Evolutionary conservation across 2,113 vertebrate genomes (phyloP).

Genomic region (Micromys minutus): DNA sequence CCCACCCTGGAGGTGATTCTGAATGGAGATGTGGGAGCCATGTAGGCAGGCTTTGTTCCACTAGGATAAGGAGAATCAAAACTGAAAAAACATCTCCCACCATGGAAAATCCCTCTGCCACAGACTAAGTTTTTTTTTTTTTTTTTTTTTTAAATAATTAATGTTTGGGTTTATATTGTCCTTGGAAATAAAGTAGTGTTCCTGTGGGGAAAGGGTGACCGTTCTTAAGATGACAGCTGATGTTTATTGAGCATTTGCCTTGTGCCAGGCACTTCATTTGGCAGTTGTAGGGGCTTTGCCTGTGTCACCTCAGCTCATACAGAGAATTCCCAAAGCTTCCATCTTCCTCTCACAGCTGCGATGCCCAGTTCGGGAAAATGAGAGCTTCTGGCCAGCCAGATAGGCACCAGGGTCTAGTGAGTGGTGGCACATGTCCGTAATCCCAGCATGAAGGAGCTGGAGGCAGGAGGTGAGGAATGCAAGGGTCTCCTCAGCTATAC

Average conservation of each 20-base stretch:
- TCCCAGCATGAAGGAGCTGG: background rate
- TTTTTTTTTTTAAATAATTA: background rate
- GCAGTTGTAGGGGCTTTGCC: background rate
- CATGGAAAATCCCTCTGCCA: background rate
- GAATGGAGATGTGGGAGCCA: background rate
- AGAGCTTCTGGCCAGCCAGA: background rate
- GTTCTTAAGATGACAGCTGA: background rate
- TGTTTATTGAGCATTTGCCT: slow-evolving; percentile 1
- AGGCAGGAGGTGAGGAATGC: background rate
- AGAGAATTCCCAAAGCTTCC: background rate
- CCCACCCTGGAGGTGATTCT: background rate
- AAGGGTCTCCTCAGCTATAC: background rate
- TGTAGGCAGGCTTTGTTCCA: too few species aligned
- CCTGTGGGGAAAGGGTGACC: slow-evolving; percentile 11
- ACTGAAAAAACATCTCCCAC: background rate
- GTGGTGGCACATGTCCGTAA: background rate
- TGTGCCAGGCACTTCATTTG: slow-evolving; percentile 1
- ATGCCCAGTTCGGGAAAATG: background rate
- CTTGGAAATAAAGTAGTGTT: slow-evolving; percentile 34
- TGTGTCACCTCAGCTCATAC: background rate
- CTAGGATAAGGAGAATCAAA: background rate
- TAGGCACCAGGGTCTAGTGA: background rate
- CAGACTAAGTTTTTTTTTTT: background rate
- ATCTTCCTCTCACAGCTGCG: slow-evolving; percentile 10
- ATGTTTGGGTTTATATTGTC: background rate